Evolutionary conservation across 1,140 invertebrate species (phyloP), one percentile per base, ranked within the genome.

Genomic region (Myzus persicae): DNA sequence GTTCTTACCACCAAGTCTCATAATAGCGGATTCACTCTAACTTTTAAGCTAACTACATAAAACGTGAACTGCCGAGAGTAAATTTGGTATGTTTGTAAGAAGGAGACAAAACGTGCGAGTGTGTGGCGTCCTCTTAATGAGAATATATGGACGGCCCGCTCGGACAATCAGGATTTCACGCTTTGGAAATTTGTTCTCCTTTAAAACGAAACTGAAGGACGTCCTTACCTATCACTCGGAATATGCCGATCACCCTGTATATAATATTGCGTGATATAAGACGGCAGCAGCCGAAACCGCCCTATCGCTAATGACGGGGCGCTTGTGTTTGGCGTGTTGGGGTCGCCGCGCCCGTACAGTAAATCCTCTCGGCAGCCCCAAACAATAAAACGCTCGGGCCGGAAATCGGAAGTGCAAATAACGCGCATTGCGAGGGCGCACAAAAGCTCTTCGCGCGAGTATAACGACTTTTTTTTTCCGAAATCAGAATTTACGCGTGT

Each of bases 351-450:
- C 24, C 6, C 6, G 36, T 46, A n/a, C n/a, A 4, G 90, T 91
- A 91, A 91, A 91, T 81, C 67, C 54, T 91, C 59, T 26, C 36
- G 26, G 67, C 90, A 44, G 36, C 81, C 31, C 48, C 31, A 82
- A 82, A 92, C 44, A 92, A 48, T 92, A 82, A 82, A 92, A 92
- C 42, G 67, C n/a, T 92, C 67, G 3, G 67, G 20, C 90, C n/a
- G 48, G 90, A 48, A 92, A 92, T 48, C 90, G 90, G 90, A 92
- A 92, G 59, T 44, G 90, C 90, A 81, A 91, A 91, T 91, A 92
- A 90, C 38, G 88, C 4, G 22, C 31, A 2, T 24, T 3, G 42
- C 40, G 90, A 76, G 54, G 40, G 90, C 76, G 42, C 18, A 81
- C 6, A 88, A 88, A 88, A 88, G 87, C 46, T 88, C 46, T 36